Base-by-base conservation (phyloP, 2,888 invertebrate genomes). In the Syrista parreyssii region DNA sequence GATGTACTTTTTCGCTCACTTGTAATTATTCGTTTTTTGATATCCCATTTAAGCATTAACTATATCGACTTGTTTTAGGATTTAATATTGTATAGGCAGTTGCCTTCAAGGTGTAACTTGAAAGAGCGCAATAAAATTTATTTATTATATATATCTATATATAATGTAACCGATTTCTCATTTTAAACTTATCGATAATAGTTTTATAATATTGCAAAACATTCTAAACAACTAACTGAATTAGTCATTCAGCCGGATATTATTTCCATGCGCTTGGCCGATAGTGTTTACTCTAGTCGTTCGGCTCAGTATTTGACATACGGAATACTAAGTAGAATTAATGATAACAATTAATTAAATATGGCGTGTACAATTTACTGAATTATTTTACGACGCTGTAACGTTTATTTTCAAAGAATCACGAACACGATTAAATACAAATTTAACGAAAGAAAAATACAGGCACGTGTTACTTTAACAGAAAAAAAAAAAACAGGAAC, bases 1-100 rank as follows among this genome's bases (percentile, higher is more conserved):
- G 88, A 89, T 89, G 89, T 89, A 89, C 87, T 32, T 71, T 55
- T 73, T 40, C n/a, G 40, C 55, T 32, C 68, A 73, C 55, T 75
- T 73, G 12, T 73, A 23, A 71, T 77, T 71, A 68, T 71, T 72
- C 74, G 68, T 73, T 73, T 73, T 73, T 33, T 35, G 73, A 32
- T 72, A 11, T 36, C 34, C 73, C 23, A 15, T 72, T 79, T 68
- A 33, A 69, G 34, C n/a, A 68, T 55, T 76, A 33, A 73, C 12
- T 23, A 30, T 75, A 30, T 76, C 36, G 69, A 55, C 23, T 55
- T 55, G 23, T 23, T 23, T 23, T 23, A 55, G 55, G 23, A 55
- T 55, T 55, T 55, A 23, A 23, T 55, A 55, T 23, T 55, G 23
- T 71, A 71, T 33, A 71, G 32, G 31, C 32, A 31, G 71, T 33